A percentile compares a stretch with the other conserved stretches of the same genome.
Conservation (phyloP, 2,113 vertebrate genomes). For the Phalacrocorax brasilianus region DNA sequence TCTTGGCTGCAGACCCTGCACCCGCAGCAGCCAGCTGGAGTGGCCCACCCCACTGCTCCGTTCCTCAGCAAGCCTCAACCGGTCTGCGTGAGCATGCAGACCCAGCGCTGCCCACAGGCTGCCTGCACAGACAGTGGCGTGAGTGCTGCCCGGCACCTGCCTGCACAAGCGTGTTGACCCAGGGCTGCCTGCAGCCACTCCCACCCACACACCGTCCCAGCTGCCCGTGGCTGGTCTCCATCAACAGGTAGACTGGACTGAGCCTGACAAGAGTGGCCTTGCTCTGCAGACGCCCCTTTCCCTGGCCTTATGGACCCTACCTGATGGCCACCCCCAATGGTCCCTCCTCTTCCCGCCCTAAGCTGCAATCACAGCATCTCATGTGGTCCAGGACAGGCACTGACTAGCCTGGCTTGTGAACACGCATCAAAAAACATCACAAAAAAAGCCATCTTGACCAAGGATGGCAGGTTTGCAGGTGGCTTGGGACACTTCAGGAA, state of each 20-base stretch:
- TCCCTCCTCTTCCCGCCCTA: not conserved
- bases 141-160: not conserved
- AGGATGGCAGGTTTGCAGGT: not conserved
- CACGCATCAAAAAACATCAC: not conserved
- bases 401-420: not conserved
- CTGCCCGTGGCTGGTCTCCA: not conserved
- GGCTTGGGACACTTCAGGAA: not conserved
- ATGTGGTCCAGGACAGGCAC: not conserved
- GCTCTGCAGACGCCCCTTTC: not conserved
- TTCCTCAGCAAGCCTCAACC: not conserved
- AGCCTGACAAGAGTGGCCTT: not conserved
- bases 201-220: not conserved
- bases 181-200: not conserved
- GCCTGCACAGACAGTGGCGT: not conserved
- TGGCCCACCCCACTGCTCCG: not conserved
- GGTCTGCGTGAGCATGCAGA: accelerated
- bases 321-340: not conserved
- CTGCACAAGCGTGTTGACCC: not conserved
- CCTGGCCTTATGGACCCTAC: not conserved
- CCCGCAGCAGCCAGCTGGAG: not conserved
- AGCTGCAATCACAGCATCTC: not conserved
- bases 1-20: not conserved
- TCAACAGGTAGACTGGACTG: not conserved
- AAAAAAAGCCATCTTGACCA: not conserved
- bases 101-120: not conserved